A percentile compares a stretch with the other conserved stretches of the same genome.
These are phyloP conservation scores for Pissodes strobi DNA, from an alignment of 1,140 invertebrate species.

Conservation along the genomic window DNA sequence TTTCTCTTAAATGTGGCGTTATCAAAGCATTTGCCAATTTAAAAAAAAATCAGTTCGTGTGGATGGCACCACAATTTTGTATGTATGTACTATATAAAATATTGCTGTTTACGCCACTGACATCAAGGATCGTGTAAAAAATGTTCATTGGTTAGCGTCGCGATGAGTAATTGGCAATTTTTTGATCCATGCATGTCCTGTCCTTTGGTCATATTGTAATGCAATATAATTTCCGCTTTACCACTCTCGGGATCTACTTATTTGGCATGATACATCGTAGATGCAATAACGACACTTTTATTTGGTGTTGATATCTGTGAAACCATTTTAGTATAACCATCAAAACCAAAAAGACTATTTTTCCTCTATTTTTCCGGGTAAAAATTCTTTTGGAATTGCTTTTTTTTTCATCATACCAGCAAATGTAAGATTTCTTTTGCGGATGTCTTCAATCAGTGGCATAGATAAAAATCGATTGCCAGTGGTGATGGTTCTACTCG, in stretches of 20 bases:
- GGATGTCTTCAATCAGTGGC: conserved; percentile 48
- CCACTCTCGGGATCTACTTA: too few relatives aligned
- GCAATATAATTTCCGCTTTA: not conserved
- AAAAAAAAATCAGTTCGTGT: not conserved
- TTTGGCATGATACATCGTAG: not conserved
- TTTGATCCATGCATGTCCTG: not conserved
- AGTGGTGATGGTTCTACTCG: conserved; percentile 50
- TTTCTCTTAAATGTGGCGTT: too few relatives aligned
- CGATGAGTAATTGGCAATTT: not conserved
- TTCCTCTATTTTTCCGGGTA: not conserved
- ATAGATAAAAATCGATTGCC: conserved; percentile 56
- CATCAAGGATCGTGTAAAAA: not conserved
- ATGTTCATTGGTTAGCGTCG: not conserved
- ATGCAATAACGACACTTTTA: not conserved
- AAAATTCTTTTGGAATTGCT: not conserved
- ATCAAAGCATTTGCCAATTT: not conserved
- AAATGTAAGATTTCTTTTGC: conserved; percentile 53
- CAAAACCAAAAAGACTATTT: not conserved
- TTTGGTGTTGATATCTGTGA: not conserved
- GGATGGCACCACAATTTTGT: not conserved
- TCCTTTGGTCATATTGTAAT: not conserved
- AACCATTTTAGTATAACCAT: not conserved
- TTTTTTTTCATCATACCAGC: conserved; percentile 7
- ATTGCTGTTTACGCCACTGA: too few relatives aligned
- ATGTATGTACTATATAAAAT: not conserved